A percentile compares a stretch with the other conserved stretches of the same genome.
phyloP scores from a whole-genome alignment of 64 coral and sea anemone species.

The Hydrozoanthus tunicans region DNA sequence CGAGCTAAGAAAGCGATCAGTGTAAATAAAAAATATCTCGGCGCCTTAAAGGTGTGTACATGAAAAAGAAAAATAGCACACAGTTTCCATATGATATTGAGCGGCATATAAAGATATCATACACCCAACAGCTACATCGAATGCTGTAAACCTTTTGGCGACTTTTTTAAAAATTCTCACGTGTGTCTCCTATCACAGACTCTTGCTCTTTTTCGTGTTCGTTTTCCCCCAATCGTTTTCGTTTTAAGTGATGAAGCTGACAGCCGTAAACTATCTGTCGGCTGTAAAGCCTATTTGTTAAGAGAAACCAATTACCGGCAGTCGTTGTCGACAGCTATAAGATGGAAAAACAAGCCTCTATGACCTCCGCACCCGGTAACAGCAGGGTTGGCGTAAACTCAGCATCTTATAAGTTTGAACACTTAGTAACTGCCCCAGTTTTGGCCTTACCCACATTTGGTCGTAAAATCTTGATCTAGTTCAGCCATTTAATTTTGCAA shows the following conservation, averaged over 20 bases:
- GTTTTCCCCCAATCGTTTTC: background rate
- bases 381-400: too few species aligned
- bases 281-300: too few species aligned
- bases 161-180: background rate
- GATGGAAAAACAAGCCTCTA: too few species aligned
- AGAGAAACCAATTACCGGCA: too few species aligned
- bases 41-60: background rate
- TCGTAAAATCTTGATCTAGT: too few species aligned
- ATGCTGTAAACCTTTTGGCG: background rate
- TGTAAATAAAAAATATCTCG: background rate
- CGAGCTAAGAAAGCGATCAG: too few species aligned
- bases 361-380: too few species aligned
- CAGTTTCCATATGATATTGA: background rate
- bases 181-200: background rate
- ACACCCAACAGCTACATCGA: background rate
- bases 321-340: too few species aligned
- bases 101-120: background rate
- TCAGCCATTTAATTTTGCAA: too few species aligned
- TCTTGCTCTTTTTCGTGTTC: background rate
- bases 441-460: too few species aligned
- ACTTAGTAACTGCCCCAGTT: too few species aligned
- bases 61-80: background rate
- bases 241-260: background rate
- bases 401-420: too few species aligned
- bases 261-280: background rate